Conservation (phyloP, 1,140 invertebrate species). For the Uloborus diversus region DNA sequence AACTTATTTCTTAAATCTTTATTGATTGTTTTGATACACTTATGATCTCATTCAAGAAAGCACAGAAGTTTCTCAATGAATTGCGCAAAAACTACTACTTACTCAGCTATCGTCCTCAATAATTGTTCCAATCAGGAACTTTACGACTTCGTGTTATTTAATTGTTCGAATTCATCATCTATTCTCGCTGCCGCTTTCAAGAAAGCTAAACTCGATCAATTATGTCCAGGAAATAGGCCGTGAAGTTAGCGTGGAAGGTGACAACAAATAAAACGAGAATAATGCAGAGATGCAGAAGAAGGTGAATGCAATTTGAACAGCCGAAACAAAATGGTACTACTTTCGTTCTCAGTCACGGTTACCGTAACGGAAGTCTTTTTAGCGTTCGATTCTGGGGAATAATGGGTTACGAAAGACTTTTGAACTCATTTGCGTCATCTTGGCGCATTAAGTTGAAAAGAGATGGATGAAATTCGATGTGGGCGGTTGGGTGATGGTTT, state of each 20-base stretch:
- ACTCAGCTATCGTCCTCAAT: no score
- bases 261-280: background rate
- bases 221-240: conserved; percentile 18
- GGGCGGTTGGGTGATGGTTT: background rate
- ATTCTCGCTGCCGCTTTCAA: no score
- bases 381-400: conserved; percentile 15
- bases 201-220: conserved; percentile 19
- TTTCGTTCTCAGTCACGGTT: conserved; percentile 16
- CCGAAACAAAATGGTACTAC: background rate
- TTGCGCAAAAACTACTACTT: no score
- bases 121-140: no score
- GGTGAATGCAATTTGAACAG: background rate
- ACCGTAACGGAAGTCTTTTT: conserved; percentile 33
- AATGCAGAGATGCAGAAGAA: conserved; percentile 1
- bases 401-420: conserved; percentile 32
- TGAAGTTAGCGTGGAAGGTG: conserved; percentile 24
- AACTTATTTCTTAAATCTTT: no score
- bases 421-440: conserved; percentile 11
- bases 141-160: no score
- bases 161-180: no score
- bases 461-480: background rate
- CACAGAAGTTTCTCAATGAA: no score
- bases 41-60: no score
- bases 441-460: background rate
- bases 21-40: no score